Conservation (phyloP, 2,888 invertebrate genomes). For the Yponomeuta sedellus region DNA sequence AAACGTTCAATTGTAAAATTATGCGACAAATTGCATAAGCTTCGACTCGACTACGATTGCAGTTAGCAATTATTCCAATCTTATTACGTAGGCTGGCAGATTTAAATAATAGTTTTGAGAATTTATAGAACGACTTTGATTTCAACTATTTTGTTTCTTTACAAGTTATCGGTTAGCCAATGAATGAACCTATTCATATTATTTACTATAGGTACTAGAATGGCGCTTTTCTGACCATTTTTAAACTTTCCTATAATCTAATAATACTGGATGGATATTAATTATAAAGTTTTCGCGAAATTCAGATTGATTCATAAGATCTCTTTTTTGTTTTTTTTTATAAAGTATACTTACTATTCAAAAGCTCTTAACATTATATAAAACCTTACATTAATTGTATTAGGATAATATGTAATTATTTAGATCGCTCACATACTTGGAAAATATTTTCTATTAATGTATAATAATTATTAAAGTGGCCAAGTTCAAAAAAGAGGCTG, state of each 20-base stretch:
- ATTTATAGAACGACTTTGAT: neutral
- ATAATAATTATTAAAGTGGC: conserved; percentile 7
- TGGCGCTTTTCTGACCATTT: conserved; percentile 51
- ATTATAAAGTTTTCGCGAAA: conserved; percentile 69
- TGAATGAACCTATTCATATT: conserved; percentile 45
- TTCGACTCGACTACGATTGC: too few species aligned
- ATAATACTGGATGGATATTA: conserved; percentile 70
- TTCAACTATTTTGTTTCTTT: conserved; percentile 30
- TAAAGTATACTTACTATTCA: conserved; percentile 68
- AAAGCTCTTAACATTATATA: conserved; percentile 69
- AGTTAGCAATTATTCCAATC: too few species aligned
- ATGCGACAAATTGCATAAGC: neutral
- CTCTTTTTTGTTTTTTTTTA: conserved; percentile 44
- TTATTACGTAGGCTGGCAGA: neutral
- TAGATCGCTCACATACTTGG: neutral
- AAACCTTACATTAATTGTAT: conserved; percentile 12
- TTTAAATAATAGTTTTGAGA: neutral
- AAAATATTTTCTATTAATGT: conserved; percentile 5
- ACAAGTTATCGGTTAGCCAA: conserved; percentile 45
- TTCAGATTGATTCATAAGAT: conserved; percentile 67
- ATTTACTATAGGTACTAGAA: conserved; percentile 56
- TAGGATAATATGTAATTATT: conserved; percentile 11
- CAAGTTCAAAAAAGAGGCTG: neutral
- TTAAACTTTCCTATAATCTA: conserved; percentile 46
- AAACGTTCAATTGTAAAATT: neutral